Evolutionary conservation across 2,888 invertebrate species (phyloP), one percentile per base, ranked within the genome.

Genomic region (Stenolophus ochropezus): DNA sequence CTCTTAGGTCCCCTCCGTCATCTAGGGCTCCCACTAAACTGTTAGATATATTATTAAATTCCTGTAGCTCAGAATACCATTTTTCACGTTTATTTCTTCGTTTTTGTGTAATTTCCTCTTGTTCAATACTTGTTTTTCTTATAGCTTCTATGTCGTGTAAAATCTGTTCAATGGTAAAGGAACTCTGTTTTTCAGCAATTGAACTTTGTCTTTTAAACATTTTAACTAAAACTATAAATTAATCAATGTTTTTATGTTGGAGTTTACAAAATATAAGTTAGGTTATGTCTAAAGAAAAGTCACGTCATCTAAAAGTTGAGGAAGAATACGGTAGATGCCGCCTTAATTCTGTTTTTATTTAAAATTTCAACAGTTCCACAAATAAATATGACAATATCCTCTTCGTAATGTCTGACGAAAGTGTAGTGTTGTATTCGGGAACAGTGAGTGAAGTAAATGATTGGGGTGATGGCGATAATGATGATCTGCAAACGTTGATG

Each of bases 401-500:
- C 25, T 14, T 27, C 23, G 77, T 20, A 81, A 81, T 81, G 81
- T 75, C 81, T 65, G 81, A 81, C 58, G 81, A 81, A 69, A 33
- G 53, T 53, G 79, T 69, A 25, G 53, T 69, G 25, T 81, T 51
- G 58, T 81, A 81, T 65, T 8, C 81, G 8, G 58, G 49, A 21
- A 14, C 47, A 27, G 69, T 42, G n/a, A 47, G 20, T n/a, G 81
- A 81, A 81, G 80, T 58, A 33, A 81, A 83, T 25, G 73, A 82
- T 49, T 76, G 82, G 74, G 80, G 73, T 18, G 79, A 83, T 20
- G 80, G 73, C n/a, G 79, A 83, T 47, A 85, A 87, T 20, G 65
- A 88, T 49, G 88, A 88, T 84, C 85, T 89, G 82, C 89, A 89
- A 82, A 86, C 88, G 47, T 83, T 89, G 65, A 85, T 89, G 47